phyloP scores from a whole-genome alignment of 1,140 invertebrate genomes.

The Halesus radiatus region DNA sequence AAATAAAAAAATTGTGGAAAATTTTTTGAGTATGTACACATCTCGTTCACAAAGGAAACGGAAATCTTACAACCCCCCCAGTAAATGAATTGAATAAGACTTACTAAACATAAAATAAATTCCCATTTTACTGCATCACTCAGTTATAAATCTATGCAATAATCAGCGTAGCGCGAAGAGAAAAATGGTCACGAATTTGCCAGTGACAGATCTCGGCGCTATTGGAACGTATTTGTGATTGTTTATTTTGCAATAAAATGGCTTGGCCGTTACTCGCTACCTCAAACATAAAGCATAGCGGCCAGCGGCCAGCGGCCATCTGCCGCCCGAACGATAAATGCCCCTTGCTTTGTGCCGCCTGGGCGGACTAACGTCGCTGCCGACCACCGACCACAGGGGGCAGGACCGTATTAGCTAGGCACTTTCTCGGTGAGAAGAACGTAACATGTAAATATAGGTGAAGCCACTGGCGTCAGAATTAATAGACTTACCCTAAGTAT shows the following conservation, averaged over 20 bases:
- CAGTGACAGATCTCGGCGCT: conserved; percentile 14
- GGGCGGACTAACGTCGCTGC: background rate
- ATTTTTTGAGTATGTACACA: no score
- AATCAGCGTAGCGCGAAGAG: background rate
- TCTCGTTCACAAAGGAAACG: no score
- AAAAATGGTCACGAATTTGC: conserved; percentile 24
- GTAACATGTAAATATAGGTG: no score
- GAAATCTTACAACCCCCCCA: no score
- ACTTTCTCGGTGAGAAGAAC: no score
- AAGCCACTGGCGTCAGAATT: no score
- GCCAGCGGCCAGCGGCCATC: conserved; percentile 9
- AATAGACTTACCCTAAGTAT: no score
- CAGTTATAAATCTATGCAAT: background rate
- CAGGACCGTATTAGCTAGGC: no score
- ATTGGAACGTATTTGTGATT: conserved; percentile 35
- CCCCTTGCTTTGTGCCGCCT: background rate
- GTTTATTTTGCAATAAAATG: conserved; percentile 41
- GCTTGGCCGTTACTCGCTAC: background rate
- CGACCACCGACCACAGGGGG: background rate
- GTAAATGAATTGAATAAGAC: no score
- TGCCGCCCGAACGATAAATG: conserved; percentile 11
- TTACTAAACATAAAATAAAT: background rate
- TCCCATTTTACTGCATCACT: background rate
- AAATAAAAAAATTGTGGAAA: no score
- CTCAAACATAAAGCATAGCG: conserved; percentile 24